Percentiles rank a stretch among this genome's conserved stretches.
phyloP scores from a whole-genome alignment of 2,797 vertebrate genomes.

The Acestrorhynchus altus region DNA sequence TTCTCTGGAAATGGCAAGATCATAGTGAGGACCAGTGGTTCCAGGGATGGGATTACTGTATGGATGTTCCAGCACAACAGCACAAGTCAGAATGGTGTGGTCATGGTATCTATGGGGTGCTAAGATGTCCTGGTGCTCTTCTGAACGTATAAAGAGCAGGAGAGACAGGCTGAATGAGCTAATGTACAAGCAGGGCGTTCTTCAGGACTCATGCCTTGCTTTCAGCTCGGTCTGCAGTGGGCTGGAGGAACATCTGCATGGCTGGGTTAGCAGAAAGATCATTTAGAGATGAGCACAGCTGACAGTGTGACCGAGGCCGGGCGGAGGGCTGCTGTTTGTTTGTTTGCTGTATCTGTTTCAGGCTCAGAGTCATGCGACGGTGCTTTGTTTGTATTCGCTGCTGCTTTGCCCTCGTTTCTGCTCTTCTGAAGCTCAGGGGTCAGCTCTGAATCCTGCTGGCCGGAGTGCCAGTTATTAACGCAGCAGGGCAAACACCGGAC shows the following conservation, averaged over 20 bases:
- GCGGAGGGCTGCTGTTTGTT: not conserved
- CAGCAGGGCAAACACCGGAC: not conserved
- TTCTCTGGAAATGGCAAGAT: no score
- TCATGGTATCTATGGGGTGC: not conserved
- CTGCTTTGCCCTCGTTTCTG: not conserved
- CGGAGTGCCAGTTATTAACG: conserved; percentile 27
- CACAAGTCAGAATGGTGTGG: not conserved
- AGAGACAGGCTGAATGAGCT: not conserved
- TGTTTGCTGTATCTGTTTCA: not conserved
- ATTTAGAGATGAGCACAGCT: not conserved
- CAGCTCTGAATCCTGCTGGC: conserved; percentile 19
- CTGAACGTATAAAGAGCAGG: not conserved
- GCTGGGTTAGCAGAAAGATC: not conserved
- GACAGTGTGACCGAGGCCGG: not conserved
- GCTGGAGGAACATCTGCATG: not conserved
- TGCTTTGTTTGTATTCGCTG: not conserved
- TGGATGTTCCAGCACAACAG: no score
- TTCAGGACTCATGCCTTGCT: not conserved
- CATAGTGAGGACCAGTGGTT: no score
- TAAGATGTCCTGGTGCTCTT: not conserved
- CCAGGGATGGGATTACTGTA: no score
- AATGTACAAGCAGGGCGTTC: not conserved
- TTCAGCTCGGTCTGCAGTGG: not conserved
- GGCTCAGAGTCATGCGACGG: not conserved
- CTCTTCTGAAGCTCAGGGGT: conserved; percentile 27